phyloP scores from a whole-genome alignment of 2,113 vertebrate genomes.

The Chrysochloris asiatica region DNA sequence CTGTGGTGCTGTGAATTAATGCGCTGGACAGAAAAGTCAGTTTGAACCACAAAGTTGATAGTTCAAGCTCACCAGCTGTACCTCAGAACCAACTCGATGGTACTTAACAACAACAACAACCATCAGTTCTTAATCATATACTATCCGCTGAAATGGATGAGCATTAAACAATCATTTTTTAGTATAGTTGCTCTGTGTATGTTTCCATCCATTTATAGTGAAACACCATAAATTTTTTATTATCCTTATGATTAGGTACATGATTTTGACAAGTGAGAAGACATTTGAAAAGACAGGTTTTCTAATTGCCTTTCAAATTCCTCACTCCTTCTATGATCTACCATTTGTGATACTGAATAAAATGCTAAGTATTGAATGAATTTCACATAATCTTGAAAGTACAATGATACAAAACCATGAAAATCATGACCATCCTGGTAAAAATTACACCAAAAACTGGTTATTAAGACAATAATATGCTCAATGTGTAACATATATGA shows the following conservation, averaged over 20 bases:
- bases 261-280: neutral
- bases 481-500: neutral
- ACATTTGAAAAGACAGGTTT: neutral
- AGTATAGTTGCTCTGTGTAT: no score
- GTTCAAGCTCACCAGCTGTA: no score
- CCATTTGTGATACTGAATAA: neutral
- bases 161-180: no score
- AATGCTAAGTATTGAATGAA: neutral
- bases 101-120: no score
- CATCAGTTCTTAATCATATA: no score
- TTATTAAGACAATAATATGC: neutral
- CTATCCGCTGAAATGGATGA: no score
- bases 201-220: no score
- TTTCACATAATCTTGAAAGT: neutral
- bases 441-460: constrained; percentile 11
- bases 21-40: no score
- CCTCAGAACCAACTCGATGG: no score
- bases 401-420: neutral
- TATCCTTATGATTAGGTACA: neutral
- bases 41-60: no score
- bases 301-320: neutral
- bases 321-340: neutral
- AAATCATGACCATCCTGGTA: neutral
- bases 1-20: no score
- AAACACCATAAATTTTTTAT: neutral